Evolutionary conservation across 1,140 invertebrate species (phyloP), one percentile per base, ranked within the genome.

Genomic region (Drosophila lini): DNA sequence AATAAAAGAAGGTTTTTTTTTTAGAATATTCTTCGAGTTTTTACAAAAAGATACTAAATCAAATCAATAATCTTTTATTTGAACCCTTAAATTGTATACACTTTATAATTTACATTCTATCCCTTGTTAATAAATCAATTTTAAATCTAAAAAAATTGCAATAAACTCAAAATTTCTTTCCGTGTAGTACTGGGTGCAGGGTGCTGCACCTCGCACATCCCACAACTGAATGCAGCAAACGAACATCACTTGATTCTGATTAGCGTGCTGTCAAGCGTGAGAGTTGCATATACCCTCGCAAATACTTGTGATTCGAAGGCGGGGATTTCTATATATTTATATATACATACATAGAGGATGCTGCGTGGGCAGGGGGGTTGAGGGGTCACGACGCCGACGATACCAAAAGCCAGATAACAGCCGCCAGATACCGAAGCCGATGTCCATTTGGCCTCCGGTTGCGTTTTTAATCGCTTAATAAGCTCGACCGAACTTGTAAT

Each of bases 221-320:
- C 69, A 48, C 56, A 56, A 52, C 50, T 55, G 81, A 65, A 69
- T 81, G 74, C 79, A 71, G 75, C 75, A 79, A 67, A 73, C 84
- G 84, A 89, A 84, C 84, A 89, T 89, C 84, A 89, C 84, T 89
- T 89, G 84, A 89, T 89, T 89, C 84, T 89, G 84, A 89, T 89
- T 89, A 89, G 84, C 84, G 85, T 80, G 84, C 84, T 89, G 84
- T 89, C 84, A 89, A 89, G 84, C 84, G 84, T 89, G 84, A 90
- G 78, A 80, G 76, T 69, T 88, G 65, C 44, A 77, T 58, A 80
- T 25, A 64, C 45, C 48, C 56, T 58, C 48, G 47, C 38, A 61
- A 22, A 31, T 62, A 50, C 42, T 64, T 34, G n/a, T 63, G 42
- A 36, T 36, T 48, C 32, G 31, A 15, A 41, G 13, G 38, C 42